A percentile compares a stretch with the other conserved stretches of the same genome.
phyloP scores from a whole-genome alignment of 2,888 invertebrate species.

The Cosmia pyralina region DNA sequence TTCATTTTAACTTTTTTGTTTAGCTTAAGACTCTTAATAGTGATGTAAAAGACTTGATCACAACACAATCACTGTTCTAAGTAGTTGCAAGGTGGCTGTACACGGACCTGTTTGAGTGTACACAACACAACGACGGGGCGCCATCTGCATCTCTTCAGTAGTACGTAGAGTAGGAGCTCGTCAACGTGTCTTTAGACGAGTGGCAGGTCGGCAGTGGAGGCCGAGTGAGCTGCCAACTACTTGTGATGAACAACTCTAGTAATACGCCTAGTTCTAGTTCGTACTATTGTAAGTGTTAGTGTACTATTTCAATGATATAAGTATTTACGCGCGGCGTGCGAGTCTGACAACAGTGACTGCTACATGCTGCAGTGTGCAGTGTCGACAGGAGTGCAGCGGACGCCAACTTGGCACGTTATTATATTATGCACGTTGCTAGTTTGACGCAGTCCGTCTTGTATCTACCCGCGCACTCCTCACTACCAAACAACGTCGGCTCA shows the following conservation, averaged over 20 bases:
- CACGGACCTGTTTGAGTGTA: background rate
- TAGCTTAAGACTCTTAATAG: background rate
- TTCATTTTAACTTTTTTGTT: slow-evolving; percentile 3
- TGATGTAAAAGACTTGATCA: background rate
- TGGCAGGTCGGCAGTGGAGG: background rate
- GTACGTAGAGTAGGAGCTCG: slow-evolving; percentile 12
- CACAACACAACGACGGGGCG: slow-evolving; percentile 13
- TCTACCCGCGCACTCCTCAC: slow-evolving; percentile 11
- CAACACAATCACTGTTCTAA: background rate
- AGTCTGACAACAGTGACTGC: no score
- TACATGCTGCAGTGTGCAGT: no score
- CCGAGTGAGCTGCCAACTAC: slow-evolving; percentile 30
- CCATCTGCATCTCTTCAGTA: slow-evolving; percentile 1
- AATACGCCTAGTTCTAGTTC: slow-evolving; percentile 47
- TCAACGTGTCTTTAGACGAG: background rate
- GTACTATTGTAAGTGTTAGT: slow-evolving; percentile 49
- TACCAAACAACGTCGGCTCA: slow-evolving; percentile 66
- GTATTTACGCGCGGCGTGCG: background rate
- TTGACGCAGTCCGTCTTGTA: background rate
- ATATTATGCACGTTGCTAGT: background rate
- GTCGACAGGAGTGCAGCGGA: background rate
- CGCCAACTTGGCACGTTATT: no score
- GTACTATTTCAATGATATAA: slow-evolving; percentile 28
- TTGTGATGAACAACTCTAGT: slow-evolving; percentile 43
- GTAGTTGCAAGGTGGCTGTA: background rate